Evolutionary conservation across 2,113 vertebrate species (phyloP).

Genomic region (Mesocricetus auratus): DNA sequence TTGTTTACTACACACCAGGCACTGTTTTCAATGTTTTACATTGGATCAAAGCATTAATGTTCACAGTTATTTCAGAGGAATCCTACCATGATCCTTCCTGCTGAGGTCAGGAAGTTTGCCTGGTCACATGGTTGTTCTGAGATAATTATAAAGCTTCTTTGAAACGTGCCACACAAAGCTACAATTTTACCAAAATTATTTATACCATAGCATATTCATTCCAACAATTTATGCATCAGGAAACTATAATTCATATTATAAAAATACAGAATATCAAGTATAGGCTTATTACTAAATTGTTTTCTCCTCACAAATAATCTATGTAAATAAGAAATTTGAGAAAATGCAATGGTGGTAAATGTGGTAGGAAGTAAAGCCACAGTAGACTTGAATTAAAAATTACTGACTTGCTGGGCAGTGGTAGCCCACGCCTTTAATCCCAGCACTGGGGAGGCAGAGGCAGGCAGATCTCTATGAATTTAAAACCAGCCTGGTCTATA

Average conservation of each 20-base stretch:
- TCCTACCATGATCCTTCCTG: neutral
- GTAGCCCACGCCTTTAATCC: too few species aligned
- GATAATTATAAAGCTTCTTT: neutral
- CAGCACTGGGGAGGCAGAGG: too few species aligned
- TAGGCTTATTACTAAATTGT: neutral
- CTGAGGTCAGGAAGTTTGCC: neutral
- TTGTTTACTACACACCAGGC: neutral
- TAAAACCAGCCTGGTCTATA: too few species aligned
- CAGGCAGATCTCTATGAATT: too few species aligned
- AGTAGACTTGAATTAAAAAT: neutral
- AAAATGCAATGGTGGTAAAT: slow-evolving; percentile 7
- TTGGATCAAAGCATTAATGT: neutral
- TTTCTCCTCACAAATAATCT: slow-evolving; percentile 31
- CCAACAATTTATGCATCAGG: neutral
- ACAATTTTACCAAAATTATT: neutral
- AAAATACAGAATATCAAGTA: neutral
- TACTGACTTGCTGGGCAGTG: neutral
- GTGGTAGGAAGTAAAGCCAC: neutral
- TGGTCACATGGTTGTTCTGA: neutral
- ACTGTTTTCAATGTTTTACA: neutral
- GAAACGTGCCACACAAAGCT: neutral
- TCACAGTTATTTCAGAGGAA: neutral
- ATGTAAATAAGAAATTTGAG: neutral
- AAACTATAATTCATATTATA: neutral
- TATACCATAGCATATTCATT: neutral